A percentile compares a stretch with the other conserved stretches of the same genome.
Conservation (phyloP, 2,113 vertebrate species). For the Erythrolamprus reginae region DNA sequence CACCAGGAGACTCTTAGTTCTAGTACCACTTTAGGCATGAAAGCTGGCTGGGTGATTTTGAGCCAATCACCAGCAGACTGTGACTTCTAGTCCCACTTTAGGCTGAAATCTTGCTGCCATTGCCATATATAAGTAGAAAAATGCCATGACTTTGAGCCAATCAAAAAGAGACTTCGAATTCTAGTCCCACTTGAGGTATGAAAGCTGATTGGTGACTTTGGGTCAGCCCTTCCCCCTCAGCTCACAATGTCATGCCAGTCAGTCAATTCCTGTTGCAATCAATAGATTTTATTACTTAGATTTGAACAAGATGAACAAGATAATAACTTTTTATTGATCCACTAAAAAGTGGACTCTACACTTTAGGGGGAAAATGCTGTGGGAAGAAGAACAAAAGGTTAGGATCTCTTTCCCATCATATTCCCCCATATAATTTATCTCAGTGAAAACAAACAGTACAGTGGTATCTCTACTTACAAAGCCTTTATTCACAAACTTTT, state of each 20-base stretch:
- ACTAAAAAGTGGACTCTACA: neutral
- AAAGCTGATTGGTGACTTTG: neutral
- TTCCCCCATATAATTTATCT: neutral
- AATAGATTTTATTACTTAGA: too few species aligned
- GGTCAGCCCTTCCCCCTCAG: neutral
- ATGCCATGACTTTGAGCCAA: too few species aligned
- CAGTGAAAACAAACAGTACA: neutral
- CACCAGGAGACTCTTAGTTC: too few species aligned
- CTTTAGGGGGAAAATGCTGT: neutral
- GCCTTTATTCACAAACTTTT: too few species aligned
- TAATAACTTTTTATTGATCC: neutral
- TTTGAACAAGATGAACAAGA: neutral
- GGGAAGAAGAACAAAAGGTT: neutral
- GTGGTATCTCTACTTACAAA: too few species aligned
- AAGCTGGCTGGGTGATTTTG: too few species aligned
- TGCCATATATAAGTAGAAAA: too few species aligned
- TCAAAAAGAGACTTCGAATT: too few species aligned
- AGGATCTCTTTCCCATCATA: neutral
- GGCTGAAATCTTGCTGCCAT: too few species aligned
- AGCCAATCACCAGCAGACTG: too few species aligned
- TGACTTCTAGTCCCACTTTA: too few species aligned
- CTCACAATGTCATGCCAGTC: neutral
- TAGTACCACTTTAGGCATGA: too few species aligned
- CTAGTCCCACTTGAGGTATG: neutral
- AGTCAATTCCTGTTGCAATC: neutral